Base-by-base conservation (phyloP, 2,113 vertebrate species). In the Pygoscelis antarcticus region DNA sequence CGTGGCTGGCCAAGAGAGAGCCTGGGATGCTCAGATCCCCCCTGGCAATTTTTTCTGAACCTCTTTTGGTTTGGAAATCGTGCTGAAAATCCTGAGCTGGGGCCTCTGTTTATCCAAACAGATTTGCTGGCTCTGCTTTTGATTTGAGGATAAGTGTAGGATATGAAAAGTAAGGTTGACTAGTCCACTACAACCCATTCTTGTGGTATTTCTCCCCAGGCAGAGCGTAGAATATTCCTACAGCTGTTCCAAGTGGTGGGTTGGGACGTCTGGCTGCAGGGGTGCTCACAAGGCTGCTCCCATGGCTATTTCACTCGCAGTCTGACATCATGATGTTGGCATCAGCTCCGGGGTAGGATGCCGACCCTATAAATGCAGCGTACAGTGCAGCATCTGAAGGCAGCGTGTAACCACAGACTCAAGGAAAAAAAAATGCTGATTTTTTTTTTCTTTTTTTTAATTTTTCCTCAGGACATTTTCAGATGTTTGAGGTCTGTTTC, bases 221-320 rank as follows among this genome's bases (percentile, higher is more conserved):
- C 77, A 52, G 34, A 40, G 44, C 0, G 1, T 1, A 12, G 64
- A 29, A 25, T 13, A 3, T 65, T 72, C 36, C 71, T 3, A 2
- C 13, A 18, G 55, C 42, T 0, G 5, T 36, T 54, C 14, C 2
- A 15, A 25, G 65, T 0, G 0, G 8, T 19, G 38, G 36, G 13
- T 4, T 16, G 29, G 64, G 65, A 22, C 26, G 8, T n/a, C 16
- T 40, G 74, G 21, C 47, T 71, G 32, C 46, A 34, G 83, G 38
- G 74, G 19, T 72, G 74, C 44, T 94, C 61, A 7, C 0, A 1
- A n/a, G 62, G 5, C 2, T 0, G 7, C 30, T 58, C 46, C 22
- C 9, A 2, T 3, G 62, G 69, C 19, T 19, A 4, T 87, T 72
- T 30, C n/a, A 22, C 20, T 30, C 1, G 9, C 21, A 27, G 42